A percentile compares a stretch with the other conserved stretches of the same genome.
Evolutionary conservation across 1,140 invertebrate genomes (phyloP).

Genomic region (Zaprionus vittiger): DNA sequence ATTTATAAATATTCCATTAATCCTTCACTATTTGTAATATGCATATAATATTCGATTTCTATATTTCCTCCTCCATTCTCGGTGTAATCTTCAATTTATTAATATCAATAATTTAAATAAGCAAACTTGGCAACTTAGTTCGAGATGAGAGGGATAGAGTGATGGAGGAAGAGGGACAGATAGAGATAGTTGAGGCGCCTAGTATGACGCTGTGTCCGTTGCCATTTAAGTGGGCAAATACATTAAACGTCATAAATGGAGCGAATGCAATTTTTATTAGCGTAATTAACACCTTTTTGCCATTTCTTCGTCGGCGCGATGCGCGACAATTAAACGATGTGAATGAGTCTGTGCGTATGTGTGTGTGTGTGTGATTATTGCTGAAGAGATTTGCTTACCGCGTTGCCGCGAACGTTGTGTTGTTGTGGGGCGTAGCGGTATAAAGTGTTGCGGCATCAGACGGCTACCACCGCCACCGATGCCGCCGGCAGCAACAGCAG

Average conservation of each 20-base stretch:
- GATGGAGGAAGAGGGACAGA: constrained; percentile 37
- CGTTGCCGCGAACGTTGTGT: constrained; percentile 66
- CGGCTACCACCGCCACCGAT: constrained; percentile 32
- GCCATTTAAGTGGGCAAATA: constrained; percentile 62
- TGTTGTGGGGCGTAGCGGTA: constrained; percentile 69
- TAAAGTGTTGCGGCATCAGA: constrained; percentile 73
- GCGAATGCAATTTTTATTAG: constrained; percentile 76
- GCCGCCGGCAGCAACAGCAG: constrained; percentile 13
- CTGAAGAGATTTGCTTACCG: constrained; percentile 62
- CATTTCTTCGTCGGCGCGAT: constrained; percentile 1
- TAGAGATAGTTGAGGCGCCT: constrained; percentile 54
- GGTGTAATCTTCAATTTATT: not conserved
- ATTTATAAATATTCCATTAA: too few species aligned
- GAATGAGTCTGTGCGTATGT: not conserved
- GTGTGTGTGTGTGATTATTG: constrained; percentile 14
- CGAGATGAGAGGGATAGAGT: constrained; percentile 3
- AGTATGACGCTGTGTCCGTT: constrained; percentile 25
- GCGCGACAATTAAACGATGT: constrained; percentile 61
- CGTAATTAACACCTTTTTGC: constrained; percentile 73
- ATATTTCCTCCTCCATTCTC: not conserved
- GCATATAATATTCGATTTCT: not conserved
- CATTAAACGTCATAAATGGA: constrained; percentile 70
- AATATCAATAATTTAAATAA: not conserved
- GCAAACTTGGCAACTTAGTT: not conserved
- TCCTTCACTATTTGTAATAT: not conserved